Evolutionary conservation across 1,140 invertebrate genomes (phyloP).

Genomic region (Lithobius niger): DNA sequence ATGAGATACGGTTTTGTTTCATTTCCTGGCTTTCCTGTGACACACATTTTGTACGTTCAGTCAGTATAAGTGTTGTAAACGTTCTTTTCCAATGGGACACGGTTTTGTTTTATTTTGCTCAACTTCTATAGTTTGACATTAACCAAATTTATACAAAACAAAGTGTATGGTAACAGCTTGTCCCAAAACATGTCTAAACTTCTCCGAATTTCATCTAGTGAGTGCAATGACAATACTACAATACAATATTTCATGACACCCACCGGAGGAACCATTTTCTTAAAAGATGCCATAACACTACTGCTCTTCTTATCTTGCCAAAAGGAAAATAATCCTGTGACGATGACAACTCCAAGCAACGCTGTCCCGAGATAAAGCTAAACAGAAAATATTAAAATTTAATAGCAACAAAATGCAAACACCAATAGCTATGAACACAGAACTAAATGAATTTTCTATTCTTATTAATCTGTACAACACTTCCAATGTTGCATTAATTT

Average conservation of each 20-base stretch:
- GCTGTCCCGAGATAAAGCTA: constrained; percentile 39
- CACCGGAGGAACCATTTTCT: constrained; percentile 33
- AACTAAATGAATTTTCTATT: too few relatives aligned
- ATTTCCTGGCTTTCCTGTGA: too few relatives aligned
- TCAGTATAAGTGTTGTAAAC: too few relatives aligned
- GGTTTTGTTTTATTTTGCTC: too few relatives aligned
- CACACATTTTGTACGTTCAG: too few relatives aligned
- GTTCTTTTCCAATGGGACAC: too few relatives aligned
- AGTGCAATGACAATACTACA: not conserved
- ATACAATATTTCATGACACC: not conserved
- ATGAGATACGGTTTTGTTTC: too few relatives aligned
- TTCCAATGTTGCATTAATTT: too few relatives aligned
- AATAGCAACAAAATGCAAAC: too few relatives aligned
- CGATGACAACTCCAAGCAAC: constrained; percentile 34
- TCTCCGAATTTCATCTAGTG: not conserved
- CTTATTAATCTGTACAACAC: too few relatives aligned
- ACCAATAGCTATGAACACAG: too few relatives aligned
- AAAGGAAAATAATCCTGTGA: constrained; percentile 37
- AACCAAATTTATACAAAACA: not conserved
- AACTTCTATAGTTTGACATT: not conserved
- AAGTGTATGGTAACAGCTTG: not conserved
- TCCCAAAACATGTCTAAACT: not conserved
- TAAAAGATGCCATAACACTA: constrained; percentile 39
- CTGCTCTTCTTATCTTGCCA: constrained; percentile 37
- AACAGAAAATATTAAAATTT: constrained; percentile 14